Percentiles rank a stretch among this genome's conserved stretches.
Conservation (phyloP, 2,888 invertebrate genomes). For the Oscheius sp. region DNA sequence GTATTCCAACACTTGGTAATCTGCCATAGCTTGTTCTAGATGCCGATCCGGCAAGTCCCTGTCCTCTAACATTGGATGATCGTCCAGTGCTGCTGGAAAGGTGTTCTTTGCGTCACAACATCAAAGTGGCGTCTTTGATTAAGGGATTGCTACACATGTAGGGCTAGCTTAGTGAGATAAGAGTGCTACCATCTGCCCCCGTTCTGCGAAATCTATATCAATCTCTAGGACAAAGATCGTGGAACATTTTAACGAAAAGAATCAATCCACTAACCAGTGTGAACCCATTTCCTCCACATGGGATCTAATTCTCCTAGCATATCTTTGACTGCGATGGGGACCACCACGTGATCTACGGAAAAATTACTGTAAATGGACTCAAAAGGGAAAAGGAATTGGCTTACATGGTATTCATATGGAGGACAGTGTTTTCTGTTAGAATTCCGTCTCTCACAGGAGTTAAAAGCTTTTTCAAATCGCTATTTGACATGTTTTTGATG, state of each 20-base stretch:
- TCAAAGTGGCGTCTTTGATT: conserved; percentile 4
- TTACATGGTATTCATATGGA: conserved; percentile 58
- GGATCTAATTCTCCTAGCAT: conserved; percentile 52
- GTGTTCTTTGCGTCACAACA: neutral
- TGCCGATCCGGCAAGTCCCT: conserved; percentile 15
- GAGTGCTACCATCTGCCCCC: conserved; percentile 6
- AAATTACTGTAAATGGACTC: conserved; percentile 48
- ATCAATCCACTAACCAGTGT: conserved; percentile 38
- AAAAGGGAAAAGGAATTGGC: neutral
- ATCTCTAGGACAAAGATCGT: too few species aligned
- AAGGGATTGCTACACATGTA: conserved; percentile 20
- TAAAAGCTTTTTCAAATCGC: conserved; percentile 45
- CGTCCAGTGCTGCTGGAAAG: conserved; percentile 5
- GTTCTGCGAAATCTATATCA: neutral
- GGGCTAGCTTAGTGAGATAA: conserved; percentile 13
- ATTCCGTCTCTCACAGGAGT: conserved; percentile 56
- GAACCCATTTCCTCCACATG: conserved; percentile 59
- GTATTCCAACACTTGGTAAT: conserved; percentile 49
- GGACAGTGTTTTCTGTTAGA: conserved; percentile 56
- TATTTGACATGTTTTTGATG: conserved; percentile 49
- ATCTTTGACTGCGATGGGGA: conserved; percentile 52
- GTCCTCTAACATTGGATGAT: neutral
- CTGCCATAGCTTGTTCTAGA: conserved; percentile 34
- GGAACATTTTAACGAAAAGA: neutral
- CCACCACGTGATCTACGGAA: conserved; percentile 60